Evolutionary conservation across 2,888 invertebrate species (phyloP), one percentile per base, ranked within the genome.

Genomic region (Danaus chrysippus): DNA sequence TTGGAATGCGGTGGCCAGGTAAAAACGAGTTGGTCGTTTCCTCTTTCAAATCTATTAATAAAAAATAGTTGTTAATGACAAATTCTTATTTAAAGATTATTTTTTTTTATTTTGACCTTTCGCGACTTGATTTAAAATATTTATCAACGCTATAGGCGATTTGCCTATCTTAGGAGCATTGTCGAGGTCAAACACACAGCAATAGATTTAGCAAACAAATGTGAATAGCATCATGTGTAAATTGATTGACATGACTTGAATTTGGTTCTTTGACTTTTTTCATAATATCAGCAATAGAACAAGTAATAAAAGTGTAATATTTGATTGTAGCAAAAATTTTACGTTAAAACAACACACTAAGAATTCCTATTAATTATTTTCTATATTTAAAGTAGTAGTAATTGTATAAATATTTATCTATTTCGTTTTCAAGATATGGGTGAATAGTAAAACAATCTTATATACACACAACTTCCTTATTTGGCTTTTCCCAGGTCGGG

Each of bases 161-260:
- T 43, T 44, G 41, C 23, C 46, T 59, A 59, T 59, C 55, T 55
- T 43, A 52, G 62, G 23, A 66, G 55, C 63, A 64, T 62, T 63
- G 56, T 49, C 62, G 69, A 68, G 68, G 68, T 52, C 67, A 64
- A 17, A 34, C 2, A 34, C 41, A 52, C 15, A 42, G 60, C 52
- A 68, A 68, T 68, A 57, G 54, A 61, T 65, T 62, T 63, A 42
- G 68, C 68, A 69, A 69, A 69, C 59, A 66, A 58, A 19, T 58
- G 57, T 42, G 43, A 54, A 59, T 57, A 46, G 64, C 66, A 69
- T 63, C 64, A 62, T 56, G 61, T 64, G 69, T 65, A 69, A 69
- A 69, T 68, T 61, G 64, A 58, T 58, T 61, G 46, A 60, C 53
- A 53, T 55, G 55, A 70, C 46, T 46, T 15, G 8, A 9, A 46